Percentiles rank a stretch among this genome's conserved stretches.
Conservation (phyloP, 2,797 vertebrate genomes). For the Xyrichtys novacula region DNA sequence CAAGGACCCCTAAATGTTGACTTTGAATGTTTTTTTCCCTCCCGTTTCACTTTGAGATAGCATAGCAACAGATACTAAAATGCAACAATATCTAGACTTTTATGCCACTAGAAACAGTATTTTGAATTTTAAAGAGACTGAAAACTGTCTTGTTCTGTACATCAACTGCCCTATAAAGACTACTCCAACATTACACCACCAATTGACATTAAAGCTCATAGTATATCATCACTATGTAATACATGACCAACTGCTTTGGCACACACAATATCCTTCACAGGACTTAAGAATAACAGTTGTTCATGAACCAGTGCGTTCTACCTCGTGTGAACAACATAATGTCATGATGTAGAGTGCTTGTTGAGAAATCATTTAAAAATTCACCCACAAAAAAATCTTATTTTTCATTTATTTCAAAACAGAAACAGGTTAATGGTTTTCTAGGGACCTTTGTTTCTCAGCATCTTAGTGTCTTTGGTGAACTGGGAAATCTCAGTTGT, state of each 20-base stretch:
- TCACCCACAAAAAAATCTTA: slow-evolving; percentile 1
- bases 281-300: too few relatives aligned
- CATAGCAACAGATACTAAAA: too few relatives aligned
- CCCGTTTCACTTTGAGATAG: too few relatives aligned
- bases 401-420: slow-evolving; percentile 57
- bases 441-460: neutral
- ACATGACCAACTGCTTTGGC: neutral
- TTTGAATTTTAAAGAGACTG: too few relatives aligned
- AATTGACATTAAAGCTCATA: too few relatives aligned
- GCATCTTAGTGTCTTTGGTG: slow-evolving; percentile 22
- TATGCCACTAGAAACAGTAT: too few relatives aligned
- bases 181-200: too few relatives aligned
- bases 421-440: slow-evolving; percentile 34
- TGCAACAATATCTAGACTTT: too few relatives aligned
- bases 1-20: too few relatives aligned
- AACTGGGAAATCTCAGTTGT: slow-evolving; percentile 10
- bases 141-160: too few relatives aligned
- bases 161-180: too few relatives aligned
- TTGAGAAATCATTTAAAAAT: neutral
- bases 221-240: neutral
- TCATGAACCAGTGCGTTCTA: neutral
- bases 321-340: neutral
- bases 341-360: neutral
- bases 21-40: too few relatives aligned
- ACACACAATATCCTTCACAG: neutral